These are phyloP conservation scores for Leucoraja ocellata DNA, from an alignment of 2,797 vertebrate species.

Conservation along the genomic window DNA sequence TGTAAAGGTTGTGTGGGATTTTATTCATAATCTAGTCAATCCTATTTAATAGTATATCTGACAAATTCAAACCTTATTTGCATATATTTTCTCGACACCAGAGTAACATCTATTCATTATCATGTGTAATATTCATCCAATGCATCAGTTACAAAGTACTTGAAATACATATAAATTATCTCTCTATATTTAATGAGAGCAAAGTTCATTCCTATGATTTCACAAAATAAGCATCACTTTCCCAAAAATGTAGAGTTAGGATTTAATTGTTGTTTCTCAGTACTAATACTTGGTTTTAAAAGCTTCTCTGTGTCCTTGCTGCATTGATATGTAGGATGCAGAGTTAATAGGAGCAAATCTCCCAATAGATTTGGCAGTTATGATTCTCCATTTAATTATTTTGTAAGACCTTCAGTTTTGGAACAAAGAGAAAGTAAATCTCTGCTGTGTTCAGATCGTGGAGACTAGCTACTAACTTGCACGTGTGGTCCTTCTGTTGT, in stretches of 20 bases:
- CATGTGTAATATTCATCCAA: not conserved
- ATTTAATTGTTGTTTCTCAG: slow-evolving; percentile 27
- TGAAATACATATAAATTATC: slow-evolving; percentile 4
- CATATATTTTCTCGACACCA: slow-evolving; percentile 30
- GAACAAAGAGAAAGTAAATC: not conserved
- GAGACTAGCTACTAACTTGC: not conserved
- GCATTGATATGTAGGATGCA: not conserved
- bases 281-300: not conserved
- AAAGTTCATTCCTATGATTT: not conserved
- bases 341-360: not conserved
- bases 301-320: not conserved
- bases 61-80: slow-evolving; percentile 31
- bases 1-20: slow-evolving; percentile 35
- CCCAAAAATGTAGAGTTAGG: not conserved
- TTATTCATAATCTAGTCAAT: slow-evolving; percentile 37
- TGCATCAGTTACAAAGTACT: slow-evolving; percentile 3
- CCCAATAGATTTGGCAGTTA: not conserved
- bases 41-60: slow-evolving; percentile 29
- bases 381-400: not conserved
- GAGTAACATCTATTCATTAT: slow-evolving; percentile 22
- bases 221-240: not conserved
- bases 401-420: not conserved
- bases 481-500: not conserved
- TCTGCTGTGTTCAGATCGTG: not conserved
- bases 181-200: not conserved